These are phyloP conservation scores for Pipistrellus kuhlii DNA, from an alignment of 2,797 vertebrate genomes.

Conservation along the genomic window DNA sequence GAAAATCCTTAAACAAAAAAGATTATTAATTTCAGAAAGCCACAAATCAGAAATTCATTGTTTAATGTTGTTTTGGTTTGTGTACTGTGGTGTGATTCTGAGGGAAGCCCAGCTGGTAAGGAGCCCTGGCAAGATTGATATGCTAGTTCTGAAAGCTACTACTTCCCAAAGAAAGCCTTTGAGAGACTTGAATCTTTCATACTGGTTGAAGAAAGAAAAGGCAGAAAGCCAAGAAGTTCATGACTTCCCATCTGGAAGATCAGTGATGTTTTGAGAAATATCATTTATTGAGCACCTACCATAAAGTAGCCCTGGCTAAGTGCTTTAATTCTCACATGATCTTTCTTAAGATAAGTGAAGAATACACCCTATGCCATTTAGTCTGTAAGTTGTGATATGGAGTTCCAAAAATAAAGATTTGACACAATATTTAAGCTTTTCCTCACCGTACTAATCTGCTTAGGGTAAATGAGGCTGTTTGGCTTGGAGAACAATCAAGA, in stretches of 20 bases:
- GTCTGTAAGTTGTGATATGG: constrained; percentile 5
- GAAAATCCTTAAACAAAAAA: constrained; percentile 63
- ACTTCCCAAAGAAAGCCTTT: constrained; percentile 26
- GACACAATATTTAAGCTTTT: neutral
- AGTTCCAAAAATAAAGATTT: constrained; percentile 47
- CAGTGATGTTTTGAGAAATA: constrained; percentile 38
- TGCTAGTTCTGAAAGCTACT: constrained; percentile 47
- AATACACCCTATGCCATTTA: neutral
- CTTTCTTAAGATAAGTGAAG: constrained; percentile 27
- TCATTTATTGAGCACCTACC: constrained; percentile 28
- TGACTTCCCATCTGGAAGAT: constrained; percentile 30
- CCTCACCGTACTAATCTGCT: neutral
- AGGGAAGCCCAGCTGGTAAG: neutral
- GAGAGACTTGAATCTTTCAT: constrained; percentile 33
- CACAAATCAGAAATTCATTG: constrained; percentile 52
- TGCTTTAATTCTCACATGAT: neutral
- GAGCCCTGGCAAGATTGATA: constrained; percentile 9
- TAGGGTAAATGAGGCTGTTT: constrained; percentile 26
- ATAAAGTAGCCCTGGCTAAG: neutral
- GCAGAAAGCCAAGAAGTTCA: constrained; percentile 24
- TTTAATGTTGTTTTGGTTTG: constrained; percentile 71
- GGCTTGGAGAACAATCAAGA: constrained; percentile 18
- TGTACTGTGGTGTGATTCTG: constrained; percentile 45
- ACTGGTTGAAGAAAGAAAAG: constrained; percentile 17
- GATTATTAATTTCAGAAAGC: constrained; percentile 68